A percentile compares a stretch with the other conserved stretches of the same genome.
Evolutionary conservation across 2,888 invertebrate species (phyloP).

Genomic region (Aphrophora alni): DNA sequence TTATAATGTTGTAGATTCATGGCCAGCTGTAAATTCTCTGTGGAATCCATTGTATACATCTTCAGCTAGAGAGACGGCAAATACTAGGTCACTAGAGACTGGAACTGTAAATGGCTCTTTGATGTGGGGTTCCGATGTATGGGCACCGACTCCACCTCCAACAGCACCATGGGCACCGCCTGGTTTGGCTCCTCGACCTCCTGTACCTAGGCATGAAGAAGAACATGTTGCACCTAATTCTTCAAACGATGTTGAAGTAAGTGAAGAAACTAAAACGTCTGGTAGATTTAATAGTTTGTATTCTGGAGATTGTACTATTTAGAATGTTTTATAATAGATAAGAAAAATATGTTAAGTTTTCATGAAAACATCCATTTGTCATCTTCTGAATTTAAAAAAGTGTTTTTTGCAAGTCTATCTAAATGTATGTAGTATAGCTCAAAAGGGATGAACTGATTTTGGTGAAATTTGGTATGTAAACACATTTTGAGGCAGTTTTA

Average conservation of each 20-base stretch:
- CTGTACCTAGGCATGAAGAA: neutral
- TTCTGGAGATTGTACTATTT: slow-evolving; percentile 12
- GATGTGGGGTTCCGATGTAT: slow-evolving; percentile 58
- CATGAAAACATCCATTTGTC: no score
- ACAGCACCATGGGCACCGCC: slow-evolving; percentile 53
- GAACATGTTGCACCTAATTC: neutral
- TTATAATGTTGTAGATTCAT: slow-evolving; percentile 33
- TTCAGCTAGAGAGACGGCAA: neutral
- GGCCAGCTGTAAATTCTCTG: slow-evolving; percentile 43
- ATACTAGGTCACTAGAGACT: slow-evolving; percentile 25
- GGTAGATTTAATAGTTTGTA: slow-evolving; percentile 16
- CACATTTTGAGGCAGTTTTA: no score
- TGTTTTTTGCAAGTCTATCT: no score
- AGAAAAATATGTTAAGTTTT: no score
- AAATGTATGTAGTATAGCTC: no score
- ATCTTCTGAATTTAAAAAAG: no score
- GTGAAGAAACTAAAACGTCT: no score
- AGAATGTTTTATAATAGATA: no score
- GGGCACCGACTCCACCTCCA: slow-evolving; percentile 57
- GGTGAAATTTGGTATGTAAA: no score
- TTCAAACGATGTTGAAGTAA: slow-evolving; percentile 33
- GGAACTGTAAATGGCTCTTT: slow-evolving; percentile 51
- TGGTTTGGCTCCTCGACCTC: slow-evolving; percentile 46
- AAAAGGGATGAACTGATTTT: no score
- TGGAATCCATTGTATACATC: slow-evolving; percentile 46